Percentiles rank a stretch among this genome's conserved stretches.
These are phyloP conservation scores for Anser cygnoides DNA, from an alignment of 2,113 vertebrate species.

Conservation along the genomic window DNA sequence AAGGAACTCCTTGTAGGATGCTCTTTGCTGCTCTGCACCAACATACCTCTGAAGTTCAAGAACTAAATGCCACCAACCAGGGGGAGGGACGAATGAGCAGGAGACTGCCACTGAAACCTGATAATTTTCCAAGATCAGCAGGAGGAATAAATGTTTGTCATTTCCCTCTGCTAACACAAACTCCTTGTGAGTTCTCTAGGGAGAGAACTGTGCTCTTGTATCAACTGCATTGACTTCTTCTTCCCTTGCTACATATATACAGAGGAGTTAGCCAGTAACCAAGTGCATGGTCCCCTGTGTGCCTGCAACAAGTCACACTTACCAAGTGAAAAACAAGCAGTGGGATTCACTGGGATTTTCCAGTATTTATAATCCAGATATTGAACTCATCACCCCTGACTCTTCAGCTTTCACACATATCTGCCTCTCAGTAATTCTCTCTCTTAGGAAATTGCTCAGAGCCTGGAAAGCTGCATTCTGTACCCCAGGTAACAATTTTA, in stretches of 20 bases:
- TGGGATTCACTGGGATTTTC: neutral
- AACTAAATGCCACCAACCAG: neutral
- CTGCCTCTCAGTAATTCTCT: neutral
- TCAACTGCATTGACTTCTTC: neutral
- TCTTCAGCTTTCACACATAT: neutral
- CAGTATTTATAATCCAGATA: neutral
- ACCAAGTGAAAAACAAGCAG: neutral
- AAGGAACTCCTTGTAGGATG: neutral
- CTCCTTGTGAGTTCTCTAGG: neutral
- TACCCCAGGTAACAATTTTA: neutral
- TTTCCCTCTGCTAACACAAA: neutral
- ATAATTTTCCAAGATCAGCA: neutral
- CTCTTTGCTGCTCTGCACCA: neutral
- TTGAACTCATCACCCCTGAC: neutral
- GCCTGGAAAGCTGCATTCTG: neutral
- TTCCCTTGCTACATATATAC: neutral
- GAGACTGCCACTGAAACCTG: neutral
- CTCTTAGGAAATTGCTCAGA: neutral
- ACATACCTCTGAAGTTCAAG: neutral
- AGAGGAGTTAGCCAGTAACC: neutral
- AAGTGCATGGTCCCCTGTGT: neutral
- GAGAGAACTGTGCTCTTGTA: neutral
- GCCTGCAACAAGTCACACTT: neutral
- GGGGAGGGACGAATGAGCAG: neutral
- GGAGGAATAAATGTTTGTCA: neutral